Conservation (phyloP, 2,797 vertebrate genomes). For the Leptodactylus fallax region DNA sequence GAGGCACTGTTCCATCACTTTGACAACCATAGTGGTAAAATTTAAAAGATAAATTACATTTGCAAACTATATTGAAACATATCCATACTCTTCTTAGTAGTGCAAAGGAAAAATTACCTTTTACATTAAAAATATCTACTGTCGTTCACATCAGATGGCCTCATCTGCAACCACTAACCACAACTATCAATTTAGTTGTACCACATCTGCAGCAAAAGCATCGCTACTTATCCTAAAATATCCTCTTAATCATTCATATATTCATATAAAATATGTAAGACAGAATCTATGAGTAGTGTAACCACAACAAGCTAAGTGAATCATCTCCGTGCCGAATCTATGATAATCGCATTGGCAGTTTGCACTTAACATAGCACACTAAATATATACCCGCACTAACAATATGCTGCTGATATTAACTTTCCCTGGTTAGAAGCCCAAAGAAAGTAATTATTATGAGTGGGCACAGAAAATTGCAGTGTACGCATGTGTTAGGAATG, state of each 20-base stretch:
- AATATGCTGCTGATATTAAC: slow-evolving; percentile 1
- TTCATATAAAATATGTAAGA: not conserved
- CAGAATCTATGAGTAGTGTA: not conserved
- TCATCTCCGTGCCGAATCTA: not conserved
- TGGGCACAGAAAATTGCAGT: not conserved
- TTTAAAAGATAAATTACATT: not conserved
- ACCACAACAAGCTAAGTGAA: slow-evolving; percentile 13
- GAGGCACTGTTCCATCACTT: not conserved
- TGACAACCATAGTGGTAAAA: not conserved
- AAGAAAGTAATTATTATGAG: not conserved
- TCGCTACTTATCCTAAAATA: not conserved
- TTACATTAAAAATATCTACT: not conserved
- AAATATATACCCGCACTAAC: not conserved
- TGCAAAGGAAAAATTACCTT: not conserved
- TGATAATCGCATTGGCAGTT: slow-evolving; percentile 12
- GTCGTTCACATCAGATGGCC: not conserved
- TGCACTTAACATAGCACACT: not conserved
- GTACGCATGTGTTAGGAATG: not conserved
- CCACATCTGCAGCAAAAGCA: not conserved
- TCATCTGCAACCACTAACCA: not conserved
- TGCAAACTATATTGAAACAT: not conserved
- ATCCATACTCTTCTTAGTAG: not conserved
- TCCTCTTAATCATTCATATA: slow-evolving; percentile 4
- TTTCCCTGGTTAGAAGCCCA: not conserved
- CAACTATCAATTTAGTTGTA: not conserved